Percentiles rank a stretch among this genome's conserved stretches.
Evolutionary conservation across 2,113 vertebrate species (phyloP).

Genomic region (Pangasianodon gigas): DNA sequence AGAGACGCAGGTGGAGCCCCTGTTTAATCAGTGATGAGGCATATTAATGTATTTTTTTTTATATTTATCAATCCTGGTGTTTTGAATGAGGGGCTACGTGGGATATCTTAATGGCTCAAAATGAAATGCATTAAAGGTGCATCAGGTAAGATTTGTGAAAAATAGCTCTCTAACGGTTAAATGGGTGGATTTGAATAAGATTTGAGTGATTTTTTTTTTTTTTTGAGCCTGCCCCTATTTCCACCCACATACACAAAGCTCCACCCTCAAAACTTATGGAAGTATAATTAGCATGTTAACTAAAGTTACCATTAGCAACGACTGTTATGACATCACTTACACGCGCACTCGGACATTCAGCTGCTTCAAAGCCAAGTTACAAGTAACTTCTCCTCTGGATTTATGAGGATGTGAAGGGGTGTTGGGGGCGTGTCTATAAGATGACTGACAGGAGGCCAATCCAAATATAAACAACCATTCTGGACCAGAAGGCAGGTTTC

Average conservation of each 20-base stretch:
- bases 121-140: background rate
- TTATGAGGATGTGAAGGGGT: background rate
- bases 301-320: background rate
- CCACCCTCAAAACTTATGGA: background rate
- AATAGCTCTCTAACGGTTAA: background rate
- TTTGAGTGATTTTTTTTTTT: background rate
- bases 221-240: background rate
- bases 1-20: constrained; percentile 85
- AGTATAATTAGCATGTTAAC: background rate
- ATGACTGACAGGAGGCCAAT: background rate
- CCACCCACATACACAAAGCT: background rate
- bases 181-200: background rate
- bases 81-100: background rate
- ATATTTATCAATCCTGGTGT: background rate
- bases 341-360: background rate
- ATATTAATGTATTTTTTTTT: background rate
- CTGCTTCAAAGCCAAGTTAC: background rate
- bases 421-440: background rate
- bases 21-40: background rate
- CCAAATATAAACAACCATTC: background rate
- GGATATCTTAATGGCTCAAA: background rate
- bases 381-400: background rate
- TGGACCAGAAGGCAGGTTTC: background rate
- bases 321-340: no score
- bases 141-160: background rate